A percentile compares a stretch with the other conserved stretches of the same genome.
Evolutionary conservation across 2,888 invertebrate genomes (phyloP).

Genomic region (Lepidonotus clava): DNA sequence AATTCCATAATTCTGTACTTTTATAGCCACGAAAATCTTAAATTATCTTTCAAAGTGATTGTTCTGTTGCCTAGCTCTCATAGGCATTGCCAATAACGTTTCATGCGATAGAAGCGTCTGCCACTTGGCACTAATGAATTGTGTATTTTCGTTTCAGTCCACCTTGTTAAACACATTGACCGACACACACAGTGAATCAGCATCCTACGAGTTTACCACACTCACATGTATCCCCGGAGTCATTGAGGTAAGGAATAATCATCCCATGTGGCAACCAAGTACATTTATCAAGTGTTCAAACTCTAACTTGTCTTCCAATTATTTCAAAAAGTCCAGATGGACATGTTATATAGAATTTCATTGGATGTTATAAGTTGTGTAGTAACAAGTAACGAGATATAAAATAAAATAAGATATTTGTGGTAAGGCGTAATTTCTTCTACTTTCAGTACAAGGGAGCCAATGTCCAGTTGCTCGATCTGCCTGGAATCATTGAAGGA

Average conservation of each 20-base stretch:
- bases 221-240: constrained; percentile 99
- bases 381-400: neutral
- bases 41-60: too few relatives aligned
- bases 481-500: constrained; percentile 99
- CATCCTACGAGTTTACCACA: constrained; percentile 99
- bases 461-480: constrained; percentile 97
- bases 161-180: constrained; percentile 97
- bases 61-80: too few relatives aligned
- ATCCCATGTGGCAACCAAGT: too few relatives aligned
- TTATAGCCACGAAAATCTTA: too few relatives aligned
- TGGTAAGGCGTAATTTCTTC: neutral
- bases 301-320: too few relatives aligned
- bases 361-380: neutral
- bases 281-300: too few relatives aligned
- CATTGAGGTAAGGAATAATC: constrained; percentile 87
- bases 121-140: too few relatives aligned
- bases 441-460: constrained; percentile 91
- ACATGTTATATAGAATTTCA: neutral
- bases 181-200: constrained; percentile 97
- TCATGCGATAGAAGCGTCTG: too few relatives aligned
- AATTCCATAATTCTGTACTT: too few relatives aligned
- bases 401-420: neutral
- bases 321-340: too few relatives aligned
- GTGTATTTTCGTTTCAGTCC: constrained; percentile 84
- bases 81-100: too few relatives aligned